Evolutionary conservation across 53 echinoderm and acorn worm species (phyloP), one percentile per base, ranked within the genome.

Genomic region (Mesocentrotus franciscanus): DNA sequence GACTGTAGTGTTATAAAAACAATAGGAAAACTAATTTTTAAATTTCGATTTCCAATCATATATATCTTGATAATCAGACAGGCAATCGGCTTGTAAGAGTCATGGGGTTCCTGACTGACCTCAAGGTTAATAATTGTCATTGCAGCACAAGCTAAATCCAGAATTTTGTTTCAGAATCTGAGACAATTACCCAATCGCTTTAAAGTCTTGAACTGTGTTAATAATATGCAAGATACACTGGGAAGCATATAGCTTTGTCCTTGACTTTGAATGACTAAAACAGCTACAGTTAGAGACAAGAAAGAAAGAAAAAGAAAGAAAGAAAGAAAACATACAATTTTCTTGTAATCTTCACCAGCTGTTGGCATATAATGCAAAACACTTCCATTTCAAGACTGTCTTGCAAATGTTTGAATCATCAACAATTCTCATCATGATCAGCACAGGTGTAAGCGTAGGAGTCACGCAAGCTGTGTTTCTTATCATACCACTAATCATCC

Each of bases 381-480:
- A 0, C 24, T 49, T 36, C 12, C 6, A 49, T 42, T 16, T 84
- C 84, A 0, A 84, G 84, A 84, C 36, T 15, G 0, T 49, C 39
- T 84, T 84, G 9, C 22, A 24, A 42, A 20, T 84, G 39, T 84
- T 84, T 49, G 17, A 84, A 84, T 84, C 84, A 49, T 84, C 84
- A 84, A 42, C 22, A 20, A 84, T 49, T 0, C 49, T 49, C 84
- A 42, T 84, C 39, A 84, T 84, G 84, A 84, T 12, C 42, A 84
- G 8, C 17, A 22, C 39, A 84, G 84, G 1, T 84, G 20, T 20
- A 20, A 17, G 84, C 49, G 84, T 84, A 84, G 84, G 49, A 84
- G 84, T 84, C 84, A 84, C 36, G 42, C 84, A 84, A 84, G 17
- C 84, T 84, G 84, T 16, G 49, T 84, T 84, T 49, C 84, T 49